Conservation (phyloP, 2,888 invertebrate genomes). For the Dasypolia templi region DNA sequence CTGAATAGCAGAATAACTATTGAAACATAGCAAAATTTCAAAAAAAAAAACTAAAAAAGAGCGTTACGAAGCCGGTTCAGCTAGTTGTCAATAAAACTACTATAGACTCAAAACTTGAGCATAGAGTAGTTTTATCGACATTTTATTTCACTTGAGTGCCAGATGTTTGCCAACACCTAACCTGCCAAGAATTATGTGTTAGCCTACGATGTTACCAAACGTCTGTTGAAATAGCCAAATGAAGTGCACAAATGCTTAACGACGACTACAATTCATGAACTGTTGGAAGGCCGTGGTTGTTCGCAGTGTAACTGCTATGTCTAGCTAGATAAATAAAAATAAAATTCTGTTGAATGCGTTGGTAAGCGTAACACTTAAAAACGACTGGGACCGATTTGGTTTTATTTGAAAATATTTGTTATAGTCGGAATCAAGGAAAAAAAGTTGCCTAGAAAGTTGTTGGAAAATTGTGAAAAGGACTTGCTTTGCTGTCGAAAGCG, state of each 20-base stretch:
- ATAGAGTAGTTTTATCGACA: too few species aligned
- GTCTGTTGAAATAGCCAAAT: slow-evolving; percentile 51
- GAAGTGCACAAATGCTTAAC: slow-evolving; percentile 53
- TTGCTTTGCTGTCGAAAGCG: neutral
- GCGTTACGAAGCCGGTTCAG: too few species aligned
- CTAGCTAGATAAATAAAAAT: neutral
- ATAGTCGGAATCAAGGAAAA: neutral
- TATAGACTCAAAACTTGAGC: neutral
- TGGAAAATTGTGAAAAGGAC: neutral
- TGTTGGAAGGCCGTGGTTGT: slow-evolving; percentile 18
- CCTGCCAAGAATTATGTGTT: slow-evolving; percentile 9
- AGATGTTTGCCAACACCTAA: slow-evolving; percentile 15
- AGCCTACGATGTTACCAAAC: slow-evolving; percentile 26
- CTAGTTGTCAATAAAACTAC: neutral
- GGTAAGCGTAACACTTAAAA: neutral
- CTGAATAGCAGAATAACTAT: too few species aligned
- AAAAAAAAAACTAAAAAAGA: too few species aligned
- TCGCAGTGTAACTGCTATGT: neutral
- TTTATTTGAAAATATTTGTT: neutral
- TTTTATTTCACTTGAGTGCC: neutral
- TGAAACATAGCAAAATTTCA: too few species aligned
- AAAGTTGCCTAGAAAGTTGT: neutral
- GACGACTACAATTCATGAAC: slow-evolving; percentile 47
- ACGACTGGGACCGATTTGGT: too few species aligned
- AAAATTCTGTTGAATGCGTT: neutral